These are phyloP conservation scores for Gasterosteus aculeatus DNA, from an alignment of 2,113 vertebrate genomes.

Conservation along the genomic window DNA sequence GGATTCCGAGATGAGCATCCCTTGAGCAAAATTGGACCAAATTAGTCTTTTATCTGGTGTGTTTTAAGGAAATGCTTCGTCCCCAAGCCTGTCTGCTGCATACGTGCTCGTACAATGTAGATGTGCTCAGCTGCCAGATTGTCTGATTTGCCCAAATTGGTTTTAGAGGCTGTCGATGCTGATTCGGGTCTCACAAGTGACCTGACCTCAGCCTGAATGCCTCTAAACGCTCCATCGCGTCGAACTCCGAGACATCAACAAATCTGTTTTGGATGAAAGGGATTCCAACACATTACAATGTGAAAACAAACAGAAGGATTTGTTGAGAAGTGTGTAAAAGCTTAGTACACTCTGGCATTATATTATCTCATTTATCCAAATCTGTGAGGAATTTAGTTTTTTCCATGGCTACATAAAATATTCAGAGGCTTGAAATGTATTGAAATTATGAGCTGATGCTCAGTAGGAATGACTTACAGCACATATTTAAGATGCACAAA, in stretches of 20 bases:
- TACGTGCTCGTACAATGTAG: conserved; percentile 35
- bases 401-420: conserved; percentile 47
- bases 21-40: conserved; percentile 72
- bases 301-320: conserved; percentile 50
- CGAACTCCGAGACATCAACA: conserved; percentile 48
- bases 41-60: conserved; percentile 78
- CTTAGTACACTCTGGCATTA: conserved; percentile 31
- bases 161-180: conserved; percentile 60
- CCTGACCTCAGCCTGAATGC: conserved; percentile 60
- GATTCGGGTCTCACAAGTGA: conserved; percentile 58
- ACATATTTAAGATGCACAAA: conserved; percentile 46
- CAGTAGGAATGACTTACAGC: conserved; percentile 36
- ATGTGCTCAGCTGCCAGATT: conserved; percentile 50
- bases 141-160: conserved; percentile 56
- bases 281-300: conserved; percentile 37
- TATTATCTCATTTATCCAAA: conserved; percentile 59
- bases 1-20: conserved; percentile 77
- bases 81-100: conserved; percentile 56
- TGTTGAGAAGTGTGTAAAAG: conserved; percentile 44
- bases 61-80: conserved; percentile 74
- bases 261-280: conserved; percentile 47
- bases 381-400: conserved; percentile 26
- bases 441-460: conserved; percentile 45
- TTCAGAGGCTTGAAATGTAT: conserved; percentile 50
- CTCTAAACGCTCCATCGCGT: conserved; percentile 63